Base-by-base conservation (phyloP, 2,888 invertebrate species). In the Erebia ligea region DNA sequence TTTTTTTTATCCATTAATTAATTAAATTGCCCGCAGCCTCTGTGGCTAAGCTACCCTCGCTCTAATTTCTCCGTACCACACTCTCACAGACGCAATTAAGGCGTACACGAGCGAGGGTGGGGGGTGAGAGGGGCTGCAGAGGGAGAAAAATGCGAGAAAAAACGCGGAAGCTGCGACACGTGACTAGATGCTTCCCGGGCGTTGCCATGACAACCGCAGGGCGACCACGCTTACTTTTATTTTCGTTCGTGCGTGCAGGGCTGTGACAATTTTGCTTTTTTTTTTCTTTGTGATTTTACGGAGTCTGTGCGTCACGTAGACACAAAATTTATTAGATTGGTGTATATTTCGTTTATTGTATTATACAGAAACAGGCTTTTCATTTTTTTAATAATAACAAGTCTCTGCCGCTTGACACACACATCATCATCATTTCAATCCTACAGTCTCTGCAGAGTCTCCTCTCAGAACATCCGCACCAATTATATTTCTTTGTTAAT, bases 1-100 rank as follows among this genome's bases (percentile, higher is more conserved):
- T 48, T n/a, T 48, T 50, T 50, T 50, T 50, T 50, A 50, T 54
- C 17, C 1, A 17, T 11, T 11, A 57, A 57, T 50, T 64, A 63
- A 57, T 67, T 42, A 56, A 68, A 66, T 66, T 59, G 42, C 17
- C 6, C 10, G 76, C 54, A 77, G 73, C 74, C 84, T 87, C 90
- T 91, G 86, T 84, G 77, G 50, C 48, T 45, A 56, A 77, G 77
- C 81, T 89, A 86, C 80, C 79, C 89, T 81, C 78, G 91, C 84
- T 90, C 92, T 92, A 91, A 92, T 92, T 92, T 92, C 90, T 91
- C 88, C 88, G 91, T 90, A 91, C 92, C 92, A 92, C 92, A 91
- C 92, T 91, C 92, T 90, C 92, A 92, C 93, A 92, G 92, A 90
- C 92, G 92, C 92, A 92, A 92, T 93, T 92, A 93, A 93, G 93